phyloP scores from a whole-genome alignment of 2,888 invertebrate genomes.

The Epirrita christyi region DNA sequence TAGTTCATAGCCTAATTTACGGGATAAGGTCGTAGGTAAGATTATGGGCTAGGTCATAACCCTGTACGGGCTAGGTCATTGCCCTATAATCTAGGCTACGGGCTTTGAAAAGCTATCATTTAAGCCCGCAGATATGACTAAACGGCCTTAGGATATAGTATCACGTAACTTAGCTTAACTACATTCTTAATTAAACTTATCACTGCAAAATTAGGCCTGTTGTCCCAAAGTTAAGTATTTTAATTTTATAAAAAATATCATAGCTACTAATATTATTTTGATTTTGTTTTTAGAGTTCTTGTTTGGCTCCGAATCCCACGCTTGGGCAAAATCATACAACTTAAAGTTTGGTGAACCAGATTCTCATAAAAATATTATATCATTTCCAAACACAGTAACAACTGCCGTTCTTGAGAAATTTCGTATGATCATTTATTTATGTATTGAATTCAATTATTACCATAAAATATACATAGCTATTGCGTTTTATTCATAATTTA shows the following conservation, averaged over 20 bases:
- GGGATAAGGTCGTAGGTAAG: background rate
- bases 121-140: conserved; percentile 20
- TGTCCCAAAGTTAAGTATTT: background rate
- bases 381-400: background rate
- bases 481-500: conserved; percentile 27
- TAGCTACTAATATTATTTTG: background rate
- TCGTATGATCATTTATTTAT: conserved; percentile 10
- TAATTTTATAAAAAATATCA: background rate
- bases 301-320: background rate
- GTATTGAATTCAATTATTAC: conserved; percentile 23
- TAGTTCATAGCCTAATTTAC: background rate
- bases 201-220: background rate
- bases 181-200: background rate
- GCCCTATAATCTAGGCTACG: background rate
- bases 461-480: conserved; percentile 6
- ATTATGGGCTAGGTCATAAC: background rate
- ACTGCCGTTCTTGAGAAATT: background rate
- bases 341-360: background rate
- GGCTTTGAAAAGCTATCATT: background rate
- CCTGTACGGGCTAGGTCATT: no score
- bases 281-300: background rate
- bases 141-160: conserved; percentile 16
- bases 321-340: background rate
- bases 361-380: background rate
- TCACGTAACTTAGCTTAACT: background rate